Conservation (phyloP, 2,797 vertebrate genomes). For the Poeciliopsis gracilis region DNA sequence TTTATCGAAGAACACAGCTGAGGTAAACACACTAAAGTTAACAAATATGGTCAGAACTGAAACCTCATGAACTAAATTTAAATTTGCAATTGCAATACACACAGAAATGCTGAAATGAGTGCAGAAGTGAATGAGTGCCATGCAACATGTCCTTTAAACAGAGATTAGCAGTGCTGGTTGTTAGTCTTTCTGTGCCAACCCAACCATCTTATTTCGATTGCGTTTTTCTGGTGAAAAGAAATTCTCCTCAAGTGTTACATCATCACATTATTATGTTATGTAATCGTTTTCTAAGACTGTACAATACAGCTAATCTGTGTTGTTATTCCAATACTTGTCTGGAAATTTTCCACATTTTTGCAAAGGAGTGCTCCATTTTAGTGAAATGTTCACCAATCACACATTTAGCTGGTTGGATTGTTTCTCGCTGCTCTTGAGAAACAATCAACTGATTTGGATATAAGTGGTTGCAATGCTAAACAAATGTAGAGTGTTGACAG, state of each 20-base stretch:
- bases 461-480: neutral
- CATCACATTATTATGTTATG: neutral
- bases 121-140: conserved; percentile 45
- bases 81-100: conserved; percentile 23
- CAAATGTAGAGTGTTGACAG: neutral
- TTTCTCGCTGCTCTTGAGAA: neutral
- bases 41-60: conserved; percentile 23
- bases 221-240: neutral
- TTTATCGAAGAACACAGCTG: conserved; percentile 38
- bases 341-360: neutral
- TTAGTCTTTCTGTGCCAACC: conserved; percentile 15
- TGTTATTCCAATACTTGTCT: neutral
- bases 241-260: neutral
- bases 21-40: conserved; percentile 32
- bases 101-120: conserved; percentile 35
- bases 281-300: neutral
- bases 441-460: neutral
- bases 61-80: conserved; percentile 4
- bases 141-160: conserved; percentile 54
- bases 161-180: conserved; percentile 35
- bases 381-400: too few relatives aligned
- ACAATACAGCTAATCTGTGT: neutral
- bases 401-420: neutral
- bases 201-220: neutral
- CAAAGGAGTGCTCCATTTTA: neutral